Evolutionary conservation across 2,113 vertebrate species (phyloP).

Genomic region (Dascyllus trimaculatus): DNA sequence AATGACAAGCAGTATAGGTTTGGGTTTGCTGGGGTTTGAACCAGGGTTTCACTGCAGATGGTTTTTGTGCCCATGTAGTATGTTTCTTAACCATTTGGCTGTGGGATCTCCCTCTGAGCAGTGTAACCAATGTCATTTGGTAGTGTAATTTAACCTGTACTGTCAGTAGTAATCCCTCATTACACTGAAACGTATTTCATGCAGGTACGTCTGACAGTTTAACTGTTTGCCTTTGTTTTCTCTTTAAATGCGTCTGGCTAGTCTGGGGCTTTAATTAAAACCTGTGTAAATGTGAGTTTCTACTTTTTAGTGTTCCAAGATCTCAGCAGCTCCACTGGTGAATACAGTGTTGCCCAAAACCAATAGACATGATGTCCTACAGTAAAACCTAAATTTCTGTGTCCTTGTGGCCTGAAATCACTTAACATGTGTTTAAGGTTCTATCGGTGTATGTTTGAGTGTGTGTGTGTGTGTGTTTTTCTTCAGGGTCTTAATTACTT

Average conservation of each 20-base stretch:
- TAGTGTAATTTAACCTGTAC: background rate
- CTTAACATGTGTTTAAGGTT: background rate
- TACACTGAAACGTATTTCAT: too few relatives aligned
- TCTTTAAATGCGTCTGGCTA: background rate
- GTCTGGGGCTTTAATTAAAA: background rate
- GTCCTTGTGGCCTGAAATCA: background rate
- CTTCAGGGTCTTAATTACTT: constrained; percentile 58
- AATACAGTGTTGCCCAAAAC: background rate
- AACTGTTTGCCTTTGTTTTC: background rate
- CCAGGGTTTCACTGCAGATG: too few relatives aligned
- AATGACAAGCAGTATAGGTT: too few relatives aligned
- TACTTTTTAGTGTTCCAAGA: background rate
- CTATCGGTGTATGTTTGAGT: background rate
- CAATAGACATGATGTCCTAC: too few relatives aligned
- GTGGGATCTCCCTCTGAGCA: too few relatives aligned
- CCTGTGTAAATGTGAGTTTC: background rate
- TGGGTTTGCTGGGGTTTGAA: too few relatives aligned
- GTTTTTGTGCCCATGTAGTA: too few relatives aligned
- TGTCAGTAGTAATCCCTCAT: too few relatives aligned
- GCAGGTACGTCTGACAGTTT: background rate
- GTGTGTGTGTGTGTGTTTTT: constrained; percentile 18
- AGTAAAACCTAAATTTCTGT: too few relatives aligned
- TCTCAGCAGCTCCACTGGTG: background rate
- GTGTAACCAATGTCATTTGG: background rate
- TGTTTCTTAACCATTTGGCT: too few relatives aligned